Conservation (phyloP, 2,113 vertebrate species). For the Ptychochromis oligacanthus region DNA sequence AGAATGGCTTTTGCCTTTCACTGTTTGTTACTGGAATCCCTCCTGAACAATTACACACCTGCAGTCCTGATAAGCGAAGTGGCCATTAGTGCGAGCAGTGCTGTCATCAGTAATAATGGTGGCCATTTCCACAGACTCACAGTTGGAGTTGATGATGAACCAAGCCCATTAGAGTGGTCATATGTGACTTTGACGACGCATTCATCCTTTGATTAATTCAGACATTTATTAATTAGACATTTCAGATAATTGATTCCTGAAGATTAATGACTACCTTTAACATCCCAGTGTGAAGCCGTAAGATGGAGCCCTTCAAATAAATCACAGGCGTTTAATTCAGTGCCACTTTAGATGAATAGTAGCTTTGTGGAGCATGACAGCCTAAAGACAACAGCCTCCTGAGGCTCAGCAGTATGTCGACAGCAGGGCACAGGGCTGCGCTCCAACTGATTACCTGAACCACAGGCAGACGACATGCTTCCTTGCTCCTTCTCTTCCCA, state of each 20-base stretch:
- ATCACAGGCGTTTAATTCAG: conserved; percentile 35
- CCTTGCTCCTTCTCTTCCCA: not conserved
- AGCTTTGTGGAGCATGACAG: not conserved
- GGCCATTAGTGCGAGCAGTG: conserved; percentile 12
- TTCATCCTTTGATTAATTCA: conserved; percentile 32
- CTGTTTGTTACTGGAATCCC: conserved; percentile 23
- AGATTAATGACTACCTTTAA: conserved; percentile 33
- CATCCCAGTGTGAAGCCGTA: not conserved
- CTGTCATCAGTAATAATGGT: conserved; percentile 34
- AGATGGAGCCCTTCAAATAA: conserved; percentile 22
- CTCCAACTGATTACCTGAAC: conserved; percentile 53
- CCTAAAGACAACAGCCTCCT: conserved; percentile 12
- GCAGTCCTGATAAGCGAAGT: conserved; percentile 44
- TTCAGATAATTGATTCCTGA: conserved; percentile 31
- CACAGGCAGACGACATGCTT: conserved; percentile 3
- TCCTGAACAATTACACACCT: conserved; percentile 41
- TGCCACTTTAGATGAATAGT: conserved; percentile 25
- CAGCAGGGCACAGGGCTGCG: conserved; percentile 16
- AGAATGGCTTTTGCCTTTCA: conserved; percentile 13
- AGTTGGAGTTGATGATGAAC: conserved; percentile 16
- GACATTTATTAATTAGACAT: conserved; percentile 38
- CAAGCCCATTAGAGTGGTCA: conserved; percentile 17
- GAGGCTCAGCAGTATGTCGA: conserved; percentile 24
- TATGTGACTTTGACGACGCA: conserved; percentile 3
- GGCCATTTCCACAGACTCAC: conserved; percentile 18